Conservation (phyloP, 2,888 invertebrate genomes). For the Sinotaia quadrata region DNA sequence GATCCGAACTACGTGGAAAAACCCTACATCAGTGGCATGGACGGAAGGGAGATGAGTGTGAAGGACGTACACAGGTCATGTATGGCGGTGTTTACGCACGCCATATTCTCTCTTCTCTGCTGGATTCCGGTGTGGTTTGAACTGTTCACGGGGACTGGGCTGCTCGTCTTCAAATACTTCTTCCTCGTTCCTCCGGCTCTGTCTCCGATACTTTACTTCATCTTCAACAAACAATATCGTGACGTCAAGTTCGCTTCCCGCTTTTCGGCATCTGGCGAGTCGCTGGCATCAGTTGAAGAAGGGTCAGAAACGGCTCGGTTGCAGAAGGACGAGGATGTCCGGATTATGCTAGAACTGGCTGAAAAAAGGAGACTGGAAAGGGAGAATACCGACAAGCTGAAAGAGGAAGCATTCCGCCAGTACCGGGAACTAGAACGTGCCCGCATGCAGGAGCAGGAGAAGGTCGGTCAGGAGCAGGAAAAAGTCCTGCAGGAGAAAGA, state of each 20-base stretch:
- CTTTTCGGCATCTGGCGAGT: no score
- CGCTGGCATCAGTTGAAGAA: no score
- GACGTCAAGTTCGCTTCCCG: no score
- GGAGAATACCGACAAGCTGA: neutral
- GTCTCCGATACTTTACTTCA: neutral
- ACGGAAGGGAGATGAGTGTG: neutral
- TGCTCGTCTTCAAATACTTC: neutral
- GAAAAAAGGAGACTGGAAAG: neutral
- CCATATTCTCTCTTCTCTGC: neutral
- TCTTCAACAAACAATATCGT: neutral
- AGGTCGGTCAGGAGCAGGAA: neutral
- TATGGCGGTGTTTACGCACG: neutral
- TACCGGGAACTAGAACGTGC: no score
- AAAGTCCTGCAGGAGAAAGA: neutral
- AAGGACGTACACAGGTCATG: slow-evolving; percentile 3
- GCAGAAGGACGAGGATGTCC: neutral
- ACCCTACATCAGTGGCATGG: neutral
- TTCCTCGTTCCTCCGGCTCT: neutral
- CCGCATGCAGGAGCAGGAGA: no score
- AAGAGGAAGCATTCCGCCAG: no score
- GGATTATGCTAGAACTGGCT: neutral
- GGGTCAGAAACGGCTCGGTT: neutral
- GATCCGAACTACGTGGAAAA: neutral
- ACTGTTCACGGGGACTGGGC: neutral
- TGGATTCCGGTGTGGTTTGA: slow-evolving; percentile 1